A percentile compares a stretch with the other conserved stretches of the same genome.
These are phyloP conservation scores for Hoplias malabaricus DNA, from an alignment of 2,113 vertebrate genomes.

Conservation along the genomic window DNA sequence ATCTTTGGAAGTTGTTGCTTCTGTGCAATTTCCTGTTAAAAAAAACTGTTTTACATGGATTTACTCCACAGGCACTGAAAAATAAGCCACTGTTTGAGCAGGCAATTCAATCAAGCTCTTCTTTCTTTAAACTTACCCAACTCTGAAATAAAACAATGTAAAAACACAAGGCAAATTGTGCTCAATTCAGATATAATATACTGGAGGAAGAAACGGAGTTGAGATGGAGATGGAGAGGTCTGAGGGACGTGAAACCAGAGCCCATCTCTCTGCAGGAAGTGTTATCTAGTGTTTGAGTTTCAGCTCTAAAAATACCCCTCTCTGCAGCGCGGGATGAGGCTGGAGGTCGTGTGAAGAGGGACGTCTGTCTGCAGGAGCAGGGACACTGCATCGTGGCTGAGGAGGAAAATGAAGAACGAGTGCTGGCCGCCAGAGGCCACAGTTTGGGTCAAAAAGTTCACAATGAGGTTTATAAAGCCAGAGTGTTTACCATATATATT, in stretches of 20 bases:
- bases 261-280: constrained; percentile 47
- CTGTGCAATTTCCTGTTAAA: too few relatives aligned
- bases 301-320: constrained; percentile 52
- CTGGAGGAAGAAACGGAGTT: constrained; percentile 16
- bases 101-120: too few relatives aligned
- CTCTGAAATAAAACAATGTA: too few relatives aligned
- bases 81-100: too few relatives aligned
- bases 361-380: neutral
- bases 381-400: constrained; percentile 2
- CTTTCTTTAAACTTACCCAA: too few relatives aligned
- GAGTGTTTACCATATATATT: neutral
- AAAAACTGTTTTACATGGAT: too few relatives aligned
- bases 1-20: too few relatives aligned
- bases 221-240: constrained; percentile 12
- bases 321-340: constrained; percentile 26
- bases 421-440: neutral
- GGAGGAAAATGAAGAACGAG: neutral
- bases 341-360: constrained; percentile 43
- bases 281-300: constrained; percentile 50
- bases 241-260: constrained; percentile 40
- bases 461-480: neutral
- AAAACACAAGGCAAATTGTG: neutral
- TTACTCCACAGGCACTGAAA: too few relatives aligned
- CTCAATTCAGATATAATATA: constrained; percentile 9
- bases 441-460: neutral